phyloP scores from a whole-genome alignment of 2,797 vertebrate species.

The Lacerta agilis region DNA sequence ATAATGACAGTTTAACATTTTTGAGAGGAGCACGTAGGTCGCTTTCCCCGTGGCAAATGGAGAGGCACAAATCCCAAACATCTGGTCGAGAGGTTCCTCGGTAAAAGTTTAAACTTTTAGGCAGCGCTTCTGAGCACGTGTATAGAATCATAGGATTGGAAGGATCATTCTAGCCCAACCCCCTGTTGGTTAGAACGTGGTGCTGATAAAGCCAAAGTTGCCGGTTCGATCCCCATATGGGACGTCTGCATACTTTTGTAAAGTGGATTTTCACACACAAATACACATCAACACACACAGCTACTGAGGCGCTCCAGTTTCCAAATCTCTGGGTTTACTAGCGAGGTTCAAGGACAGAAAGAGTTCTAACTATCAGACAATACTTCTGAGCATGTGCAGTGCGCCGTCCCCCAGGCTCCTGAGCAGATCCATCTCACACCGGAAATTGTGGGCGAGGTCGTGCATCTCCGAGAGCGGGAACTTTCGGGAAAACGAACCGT shows the following conservation, averaged over 20 bases:
- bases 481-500: not conserved
- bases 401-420: not conserved
- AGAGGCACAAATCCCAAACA: not conserved
- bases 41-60: too few species aligned
- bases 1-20: not conserved
- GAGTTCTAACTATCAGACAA: not conserved
- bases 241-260: too few species aligned
- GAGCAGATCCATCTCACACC: not conserved
- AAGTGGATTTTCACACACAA: too few species aligned
- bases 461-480: not conserved
- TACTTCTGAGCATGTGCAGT: not conserved
- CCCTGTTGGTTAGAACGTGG: too few species aligned
- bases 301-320: not conserved
- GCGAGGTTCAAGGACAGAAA: not conserved
- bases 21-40: too few species aligned
- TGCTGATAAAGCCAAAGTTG: too few species aligned
- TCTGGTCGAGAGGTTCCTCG: not conserved
- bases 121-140: not conserved
- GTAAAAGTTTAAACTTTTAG: not conserved
- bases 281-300: too few species aligned
- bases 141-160: not conserved
- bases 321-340: not conserved
- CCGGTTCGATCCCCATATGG: too few species aligned
- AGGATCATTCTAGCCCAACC: too few species aligned
- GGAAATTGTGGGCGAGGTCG: not conserved